These are phyloP conservation scores for Subacronicta megacephala DNA, from an alignment of 2,888 invertebrate genomes.

Conservation along the genomic window DNA sequence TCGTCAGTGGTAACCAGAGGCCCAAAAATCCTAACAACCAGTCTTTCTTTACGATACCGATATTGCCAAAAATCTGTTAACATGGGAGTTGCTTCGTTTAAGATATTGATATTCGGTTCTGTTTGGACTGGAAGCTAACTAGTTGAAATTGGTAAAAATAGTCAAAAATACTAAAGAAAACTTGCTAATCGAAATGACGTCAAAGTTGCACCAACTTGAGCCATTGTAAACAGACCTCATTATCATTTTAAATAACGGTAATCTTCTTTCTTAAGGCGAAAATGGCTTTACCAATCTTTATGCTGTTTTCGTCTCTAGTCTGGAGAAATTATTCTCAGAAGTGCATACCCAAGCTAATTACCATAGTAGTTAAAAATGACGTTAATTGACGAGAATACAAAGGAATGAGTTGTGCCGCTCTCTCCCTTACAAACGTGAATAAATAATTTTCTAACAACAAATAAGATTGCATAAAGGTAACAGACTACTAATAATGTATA, in stretches of 20 bases:
- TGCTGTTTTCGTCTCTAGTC: conserved; percentile 13
- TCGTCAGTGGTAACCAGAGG: too few relatives aligned
- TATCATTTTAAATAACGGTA: conserved; percentile 39
- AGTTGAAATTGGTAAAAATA: not conserved
- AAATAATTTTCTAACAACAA: not conserved
- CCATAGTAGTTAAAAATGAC: conserved; percentile 6
- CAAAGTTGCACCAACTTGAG: conserved; percentile 41
- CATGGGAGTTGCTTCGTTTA: too few relatives aligned
- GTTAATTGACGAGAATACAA: not conserved
- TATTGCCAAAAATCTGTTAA: too few relatives aligned
- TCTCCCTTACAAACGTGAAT: not conserved
- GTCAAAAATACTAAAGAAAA: not conserved
- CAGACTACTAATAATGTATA: too few relatives aligned
- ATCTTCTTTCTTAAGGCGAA: conserved; percentile 32
- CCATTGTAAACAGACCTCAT: conserved; percentile 36
- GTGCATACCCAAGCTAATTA: conserved; percentile 20
- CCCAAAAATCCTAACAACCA: too few relatives aligned
- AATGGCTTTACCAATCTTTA: conserved; percentile 20
- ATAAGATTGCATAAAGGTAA: too few relatives aligned
- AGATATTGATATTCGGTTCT: too few relatives aligned
- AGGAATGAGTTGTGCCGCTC: not conserved
- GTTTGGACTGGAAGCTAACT: too few relatives aligned
- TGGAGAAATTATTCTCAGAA: conserved; percentile 14
- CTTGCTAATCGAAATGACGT: not conserved
- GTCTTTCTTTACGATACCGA: too few relatives aligned